Percentiles rank a stretch among this genome's conserved stretches.
Conservation (phyloP, 2,113 vertebrate species). For the Petrocephalus zakoni region DNA sequence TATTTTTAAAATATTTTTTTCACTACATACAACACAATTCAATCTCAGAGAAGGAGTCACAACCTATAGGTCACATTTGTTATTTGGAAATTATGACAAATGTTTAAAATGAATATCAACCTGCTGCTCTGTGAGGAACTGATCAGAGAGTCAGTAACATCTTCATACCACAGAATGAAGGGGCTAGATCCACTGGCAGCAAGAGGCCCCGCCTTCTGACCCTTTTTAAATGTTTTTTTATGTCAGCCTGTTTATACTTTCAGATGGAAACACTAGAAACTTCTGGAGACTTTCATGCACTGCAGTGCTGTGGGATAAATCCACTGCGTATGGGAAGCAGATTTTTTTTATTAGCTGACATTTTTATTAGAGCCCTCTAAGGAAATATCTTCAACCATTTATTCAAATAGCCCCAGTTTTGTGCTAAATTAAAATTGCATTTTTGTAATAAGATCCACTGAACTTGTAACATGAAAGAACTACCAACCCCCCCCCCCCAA, state of each 20-base stretch:
- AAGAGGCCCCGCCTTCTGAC: constrained; percentile 18
- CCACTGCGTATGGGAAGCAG: background rate
- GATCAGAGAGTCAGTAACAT: constrained; percentile 43
- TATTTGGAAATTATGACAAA: constrained; percentile 50
- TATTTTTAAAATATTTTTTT: background rate
- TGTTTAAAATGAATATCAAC: constrained; percentile 54
- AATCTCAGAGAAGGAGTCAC: background rate
- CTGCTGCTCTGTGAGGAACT: constrained; percentile 41
- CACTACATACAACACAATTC: background rate
- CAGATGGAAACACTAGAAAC: constrained; percentile 18
- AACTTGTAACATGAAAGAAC: background rate
- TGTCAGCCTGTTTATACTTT: background rate
- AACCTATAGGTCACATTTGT: constrained; percentile 33
- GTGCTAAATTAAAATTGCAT: background rate
- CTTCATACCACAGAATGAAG: constrained; percentile 34
- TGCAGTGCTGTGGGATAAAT: background rate
- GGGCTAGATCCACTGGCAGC: constrained; percentile 17
- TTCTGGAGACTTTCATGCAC: background rate
- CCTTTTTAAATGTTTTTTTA: background rate
- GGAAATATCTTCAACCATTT: background rate
- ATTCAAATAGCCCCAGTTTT: background rate
- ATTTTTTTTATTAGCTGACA: background rate
- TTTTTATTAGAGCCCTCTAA: background rate
- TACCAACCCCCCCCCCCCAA: background rate
- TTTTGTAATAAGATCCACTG: background rate